Evolutionary conservation across 2,113 vertebrate genomes (phyloP).

Genomic region (Felis catus): F.catus_Fca126_mat1.0 CM031424.1:26496501-26497000

Average conservation of each 20-base stretch:
- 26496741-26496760: background rate
- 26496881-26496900: background rate
- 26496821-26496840: background rate
- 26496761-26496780: background rate
- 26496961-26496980: background rate
- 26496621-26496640: background rate
- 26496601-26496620: background rate
- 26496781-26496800: background rate
- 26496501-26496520: background rate
- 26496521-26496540: too few species aligned
- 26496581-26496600: background rate
- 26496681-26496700: background rate
- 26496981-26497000: background rate
- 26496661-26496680: background rate
- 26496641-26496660: background rate
- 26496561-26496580: background rate
- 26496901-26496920: background rate
- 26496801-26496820: background rate
- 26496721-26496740: too few species aligned
- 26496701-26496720: background rate
- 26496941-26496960: background rate
- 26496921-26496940: background rate
- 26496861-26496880: background rate
- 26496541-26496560: too few species aligned
- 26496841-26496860: background rate